Evolutionary conservation across 2,113 vertebrate species (phyloP), one percentile per base, ranked within the genome.

Genomic region (Corynorhinus townsendii): DNA sequence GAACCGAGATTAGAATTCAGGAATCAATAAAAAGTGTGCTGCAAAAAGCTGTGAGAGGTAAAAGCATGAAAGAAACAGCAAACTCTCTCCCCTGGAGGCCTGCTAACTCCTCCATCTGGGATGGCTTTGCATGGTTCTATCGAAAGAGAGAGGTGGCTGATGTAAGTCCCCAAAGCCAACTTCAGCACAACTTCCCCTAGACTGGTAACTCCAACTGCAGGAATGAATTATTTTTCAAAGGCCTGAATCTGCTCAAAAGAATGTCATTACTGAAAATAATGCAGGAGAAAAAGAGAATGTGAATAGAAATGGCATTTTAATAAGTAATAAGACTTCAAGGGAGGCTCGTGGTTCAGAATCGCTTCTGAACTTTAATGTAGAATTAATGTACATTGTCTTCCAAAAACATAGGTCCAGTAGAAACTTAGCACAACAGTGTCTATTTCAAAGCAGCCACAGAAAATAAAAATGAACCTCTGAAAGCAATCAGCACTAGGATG

Each of bases 261-360:
- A 96, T 40, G 40, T 40, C 64, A 85, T 87, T 88, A 85, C 93
- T 95, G 82, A 96, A 96, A 94, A 96, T 45, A 71, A 93, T 52
- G 30, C 72, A 64, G 45, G 47, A 40, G 52, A 49, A 85, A 95
- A 68, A 87, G 62, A 90, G 89, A 95, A 82, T 94, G 83, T 89
- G 94, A 95, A 86, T 92, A 96, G 82, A 97, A 97, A 96, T 96
- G 82, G 47, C 47, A 86, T 95, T 97, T 97, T 97, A 97, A 92
- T 95, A 96, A 92, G 85, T 82, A 95, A 96, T 95, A 88, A 95
- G 88, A 90, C 62, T 96, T 87, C 73, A 64, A 96, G 54, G 49
- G 80, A 90, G 77, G 54, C 71, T 75, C 68, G 68, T 11, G 88
- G 93, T 82, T 93, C 54, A 66, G 77, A 95, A 69, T 85, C 92